A percentile compares a stretch with the other conserved stretches of the same genome.
Evolutionary conservation across 2,797 vertebrate genomes (phyloP).

Genomic region (Premnoplex brunnescens): DNA sequence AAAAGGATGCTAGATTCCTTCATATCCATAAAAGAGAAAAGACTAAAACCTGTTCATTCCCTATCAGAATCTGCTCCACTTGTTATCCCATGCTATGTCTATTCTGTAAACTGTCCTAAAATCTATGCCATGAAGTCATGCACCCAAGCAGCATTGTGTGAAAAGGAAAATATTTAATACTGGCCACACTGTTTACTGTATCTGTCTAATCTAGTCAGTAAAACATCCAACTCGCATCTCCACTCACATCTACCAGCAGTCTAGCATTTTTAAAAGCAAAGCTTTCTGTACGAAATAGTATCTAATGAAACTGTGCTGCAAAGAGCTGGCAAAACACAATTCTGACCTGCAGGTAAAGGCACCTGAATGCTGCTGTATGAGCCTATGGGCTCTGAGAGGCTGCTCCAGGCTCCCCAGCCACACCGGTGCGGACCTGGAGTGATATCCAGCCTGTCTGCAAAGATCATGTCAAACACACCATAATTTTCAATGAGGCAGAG

Average conservation of each 20-base stretch:
- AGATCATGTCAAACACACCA: background rate
- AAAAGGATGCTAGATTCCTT: background rate
- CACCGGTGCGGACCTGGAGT: rapidly evolving
- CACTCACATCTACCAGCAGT: background rate
- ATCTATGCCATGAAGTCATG: background rate
- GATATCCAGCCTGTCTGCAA: background rate
- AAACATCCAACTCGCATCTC: background rate
- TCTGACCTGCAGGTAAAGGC: background rate
- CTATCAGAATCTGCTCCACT: background rate
- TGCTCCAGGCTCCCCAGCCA: background rate
- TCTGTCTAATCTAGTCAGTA: background rate
- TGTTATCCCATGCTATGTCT: background rate
- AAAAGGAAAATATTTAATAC: background rate
- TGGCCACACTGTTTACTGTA: background rate
- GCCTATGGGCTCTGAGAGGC: rapidly evolving
- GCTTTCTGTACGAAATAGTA: background rate
- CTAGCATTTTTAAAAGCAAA: background rate
- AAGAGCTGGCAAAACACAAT: background rate
- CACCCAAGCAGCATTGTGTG: rapidly evolving
- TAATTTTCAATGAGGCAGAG: background rate
- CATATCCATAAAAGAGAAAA: background rate
- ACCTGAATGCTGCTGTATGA: background rate
- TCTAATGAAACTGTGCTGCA: background rate
- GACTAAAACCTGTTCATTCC: background rate
- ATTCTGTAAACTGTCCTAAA: background rate